These are phyloP conservation scores for Acronicta leporina DNA, from an alignment of 2,888 invertebrate species.

Conservation along the genomic window DNA sequence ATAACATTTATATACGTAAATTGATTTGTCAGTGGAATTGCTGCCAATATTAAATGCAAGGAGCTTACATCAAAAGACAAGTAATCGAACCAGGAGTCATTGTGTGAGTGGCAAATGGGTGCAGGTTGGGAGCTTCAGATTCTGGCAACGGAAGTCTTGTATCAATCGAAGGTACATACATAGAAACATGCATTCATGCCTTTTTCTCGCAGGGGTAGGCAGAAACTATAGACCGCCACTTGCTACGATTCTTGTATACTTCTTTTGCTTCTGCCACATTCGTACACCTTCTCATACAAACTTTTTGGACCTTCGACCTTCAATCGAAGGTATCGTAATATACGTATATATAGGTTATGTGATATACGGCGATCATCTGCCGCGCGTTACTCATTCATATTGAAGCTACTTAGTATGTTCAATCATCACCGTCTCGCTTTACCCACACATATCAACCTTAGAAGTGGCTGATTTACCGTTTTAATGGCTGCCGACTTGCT, in stretches of 20 bases:
- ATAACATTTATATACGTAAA: too few species aligned
- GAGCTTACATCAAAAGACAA: background rate
- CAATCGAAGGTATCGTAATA: constrained; percentile 24
- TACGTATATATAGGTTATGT: background rate
- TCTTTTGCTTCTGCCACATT: too few species aligned
- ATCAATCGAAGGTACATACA: constrained; percentile 27
- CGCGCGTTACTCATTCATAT: background rate
- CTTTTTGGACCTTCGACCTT: too few species aligned
- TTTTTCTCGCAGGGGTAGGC: too few species aligned
- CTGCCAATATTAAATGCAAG: background rate
- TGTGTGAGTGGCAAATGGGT: constrained; percentile 23
- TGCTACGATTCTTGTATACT: too few species aligned
- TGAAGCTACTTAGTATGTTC: background rate
- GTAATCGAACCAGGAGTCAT: background rate
- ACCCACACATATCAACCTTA: too few species aligned
- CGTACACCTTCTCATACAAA: too few species aligned
- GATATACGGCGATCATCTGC: background rate
- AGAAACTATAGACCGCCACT: too few species aligned
- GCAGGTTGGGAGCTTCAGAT: constrained; percentile 9
- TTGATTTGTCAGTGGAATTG: constrained; percentile 11
- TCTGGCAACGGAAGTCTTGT: constrained; percentile 20
- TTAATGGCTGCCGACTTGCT: too few species aligned
- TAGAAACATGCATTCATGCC: too few species aligned
- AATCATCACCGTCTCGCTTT: too few species aligned
- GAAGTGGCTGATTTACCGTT: too few species aligned